Evolutionary conservation across 2,113 vertebrate genomes (phyloP).

Genomic region (Pelobates fuscus): DNA sequence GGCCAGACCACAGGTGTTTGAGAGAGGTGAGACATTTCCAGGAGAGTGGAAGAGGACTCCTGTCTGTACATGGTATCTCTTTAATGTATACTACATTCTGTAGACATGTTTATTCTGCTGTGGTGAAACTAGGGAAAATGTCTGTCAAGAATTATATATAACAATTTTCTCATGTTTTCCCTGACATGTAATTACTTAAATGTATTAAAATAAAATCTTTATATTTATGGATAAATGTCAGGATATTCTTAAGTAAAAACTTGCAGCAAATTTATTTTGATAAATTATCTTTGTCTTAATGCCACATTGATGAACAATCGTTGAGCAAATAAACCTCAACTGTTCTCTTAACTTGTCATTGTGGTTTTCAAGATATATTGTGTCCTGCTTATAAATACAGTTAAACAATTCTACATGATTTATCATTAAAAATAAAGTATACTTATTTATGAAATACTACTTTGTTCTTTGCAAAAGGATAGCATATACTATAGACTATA

Average conservation of each 20-base stretch:
- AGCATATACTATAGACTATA: too few species aligned
- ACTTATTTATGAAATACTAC: too few species aligned
- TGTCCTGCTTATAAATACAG: too few species aligned
- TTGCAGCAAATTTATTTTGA: conserved; percentile 14
- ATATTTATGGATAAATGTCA: conserved; percentile 10
- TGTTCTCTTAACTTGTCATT: neutral
- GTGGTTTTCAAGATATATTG: conserved; percentile 6
- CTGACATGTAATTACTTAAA: conserved; percentile 8
- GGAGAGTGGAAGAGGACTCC: too few species aligned
- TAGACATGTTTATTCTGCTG: too few species aligned
- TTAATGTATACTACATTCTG: too few species aligned
- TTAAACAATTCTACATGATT: too few species aligned
- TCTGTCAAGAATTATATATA: conserved; percentile 17
- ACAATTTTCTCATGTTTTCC: conserved; percentile 27
- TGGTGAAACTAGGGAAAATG: neutral
- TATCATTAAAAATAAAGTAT: too few species aligned
- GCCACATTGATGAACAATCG: conserved; percentile 13
- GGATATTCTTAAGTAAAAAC: neutral
- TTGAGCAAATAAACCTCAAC: conserved; percentile 12
- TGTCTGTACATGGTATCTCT: too few species aligned
- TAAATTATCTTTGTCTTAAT: conserved; percentile 5
- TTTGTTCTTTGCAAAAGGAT: too few species aligned
- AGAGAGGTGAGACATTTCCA: too few species aligned
- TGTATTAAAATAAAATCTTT: conserved; percentile 11
- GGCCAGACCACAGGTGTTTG: too few species aligned